Base-by-base conservation (phyloP, 92 coral and sea anemone species). In the Parazoanthus darwini region DNA sequence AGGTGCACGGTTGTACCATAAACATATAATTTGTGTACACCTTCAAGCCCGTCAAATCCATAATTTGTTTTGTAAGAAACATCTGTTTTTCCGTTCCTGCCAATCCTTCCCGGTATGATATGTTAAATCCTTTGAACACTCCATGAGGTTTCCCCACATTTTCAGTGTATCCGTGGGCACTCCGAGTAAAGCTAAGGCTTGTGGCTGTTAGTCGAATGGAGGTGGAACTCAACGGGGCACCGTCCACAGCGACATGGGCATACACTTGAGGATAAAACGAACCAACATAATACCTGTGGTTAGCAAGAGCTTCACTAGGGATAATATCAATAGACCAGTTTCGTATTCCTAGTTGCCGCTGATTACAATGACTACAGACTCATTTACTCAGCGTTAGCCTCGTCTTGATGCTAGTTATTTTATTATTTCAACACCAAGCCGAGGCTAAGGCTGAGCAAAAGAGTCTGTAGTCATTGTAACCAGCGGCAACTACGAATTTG, bases 1-100 rank as follows among this genome's bases (percentile, higher is more conserved):
- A n/a, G 11, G 87, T 84, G n/a, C 25, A n/a, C 26, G 87, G 46
- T 43, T 16, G 67, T 48, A 71, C 79, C 0, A 25, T 16, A 36
- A 84, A 70, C 42, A 8, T 14, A 18, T 84, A 84, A 9, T 48
- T 39, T 54, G 87, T 84, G 25, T 43, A 72, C 33, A 70, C 15
- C 6, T 46, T 84, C 66, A 84, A 44, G 8, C 87, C 79, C 2
- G n/a, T 71, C 13, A 84, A 0, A 22, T 42, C 44, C 43, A 33
- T 48, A 10, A 26, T 2, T 13, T 46, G 29, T 2, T 56, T 51
- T 14, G 44, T 14, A 7, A 51, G 16, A 25, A 22, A 72, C 42
- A 22, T 46, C 3, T 70, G 66, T 84, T 33, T 46, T 33, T 23
- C 6, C 4, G 78, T 72, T 44, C 37, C 37, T 0, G 63, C n/a